Percentiles rank a stretch among this genome's conserved stretches.
phyloP scores from a whole-genome alignment of 2,797 vertebrate genomes.

The Momotus momota region DNA sequence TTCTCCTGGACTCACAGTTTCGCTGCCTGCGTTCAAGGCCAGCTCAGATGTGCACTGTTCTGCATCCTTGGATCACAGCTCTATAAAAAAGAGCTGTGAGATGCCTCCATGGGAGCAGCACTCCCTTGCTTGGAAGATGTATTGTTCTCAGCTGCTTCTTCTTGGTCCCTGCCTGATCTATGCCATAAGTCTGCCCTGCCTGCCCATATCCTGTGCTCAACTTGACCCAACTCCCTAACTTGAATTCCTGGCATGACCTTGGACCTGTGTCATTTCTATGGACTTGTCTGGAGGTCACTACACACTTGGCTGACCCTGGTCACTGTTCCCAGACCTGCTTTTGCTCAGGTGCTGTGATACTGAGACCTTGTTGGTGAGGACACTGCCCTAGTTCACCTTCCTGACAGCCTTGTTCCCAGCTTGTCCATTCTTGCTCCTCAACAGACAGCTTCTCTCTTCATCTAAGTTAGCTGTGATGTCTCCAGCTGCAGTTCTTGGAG shows the following conservation, averaged over 20 bases:
- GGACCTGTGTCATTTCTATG: background rate
- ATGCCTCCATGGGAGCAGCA: background rate
- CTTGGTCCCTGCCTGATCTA: background rate
- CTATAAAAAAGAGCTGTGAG: background rate
- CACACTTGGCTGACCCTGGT: background rate
- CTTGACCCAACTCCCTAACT: background rate
- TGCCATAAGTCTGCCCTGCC: background rate
- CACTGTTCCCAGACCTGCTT: background rate
- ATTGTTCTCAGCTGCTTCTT: background rate
- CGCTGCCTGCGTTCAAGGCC: accelerated
- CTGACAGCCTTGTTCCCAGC: background rate
- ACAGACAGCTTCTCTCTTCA: background rate
- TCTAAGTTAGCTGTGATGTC: too few relatives aligned
- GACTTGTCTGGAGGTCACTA: background rate
- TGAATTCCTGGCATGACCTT: background rate
- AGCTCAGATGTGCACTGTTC: background rate
- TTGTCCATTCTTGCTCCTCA: background rate
- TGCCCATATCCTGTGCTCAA: background rate
- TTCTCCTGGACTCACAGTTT: background rate
- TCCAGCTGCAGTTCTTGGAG: background rate
- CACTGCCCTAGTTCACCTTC: background rate
- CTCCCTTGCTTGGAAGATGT: background rate
- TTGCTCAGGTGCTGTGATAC: background rate
- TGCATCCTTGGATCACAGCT: background rate
- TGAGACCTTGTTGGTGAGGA: background rate